Evolutionary conservation across 2,797 vertebrate genomes (phyloP).

Genomic region (Notolepis coatsorum): DNA sequence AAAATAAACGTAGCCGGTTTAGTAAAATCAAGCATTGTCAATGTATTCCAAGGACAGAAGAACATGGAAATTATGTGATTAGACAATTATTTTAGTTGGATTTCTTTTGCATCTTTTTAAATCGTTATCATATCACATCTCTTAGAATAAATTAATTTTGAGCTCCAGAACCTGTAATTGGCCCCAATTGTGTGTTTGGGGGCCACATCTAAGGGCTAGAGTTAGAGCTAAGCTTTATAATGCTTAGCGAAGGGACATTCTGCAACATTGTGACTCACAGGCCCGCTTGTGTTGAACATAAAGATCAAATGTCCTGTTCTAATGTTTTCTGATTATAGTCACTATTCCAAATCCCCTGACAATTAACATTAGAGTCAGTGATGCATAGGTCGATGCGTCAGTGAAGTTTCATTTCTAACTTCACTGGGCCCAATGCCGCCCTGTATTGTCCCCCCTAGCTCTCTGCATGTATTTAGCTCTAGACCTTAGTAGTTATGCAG

Average conservation of each 20-base stretch:
- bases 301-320: conserved; percentile 3
- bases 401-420: conserved; percentile 62
- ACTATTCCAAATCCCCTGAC: conserved; percentile 23
- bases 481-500: conserved; percentile 67
- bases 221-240: background rate
- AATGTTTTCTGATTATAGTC: conserved; percentile 23
- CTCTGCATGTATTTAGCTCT: conserved; percentile 57
- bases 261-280: background rate
- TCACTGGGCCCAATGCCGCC: conserved; percentile 19
- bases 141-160: background rate
- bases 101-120: background rate
- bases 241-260: background rate
- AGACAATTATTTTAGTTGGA: background rate
- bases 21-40: conserved; percentile 14
- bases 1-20: conserved; percentile 39
- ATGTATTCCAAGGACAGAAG: conserved; percentile 5
- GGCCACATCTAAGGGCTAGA: background rate
- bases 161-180: too few species aligned
- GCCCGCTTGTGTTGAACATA: conserved; percentile 4
- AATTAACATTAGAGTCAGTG: conserved; percentile 22
- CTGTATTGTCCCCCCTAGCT: conserved; percentile 50
- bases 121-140: background rate
- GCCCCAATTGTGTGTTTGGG: background rate
- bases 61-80: background rate
- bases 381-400: conserved; percentile 31